phyloP scores from a whole-genome alignment of 2,113 vertebrate species.

The Microtus oregoni region DNA sequence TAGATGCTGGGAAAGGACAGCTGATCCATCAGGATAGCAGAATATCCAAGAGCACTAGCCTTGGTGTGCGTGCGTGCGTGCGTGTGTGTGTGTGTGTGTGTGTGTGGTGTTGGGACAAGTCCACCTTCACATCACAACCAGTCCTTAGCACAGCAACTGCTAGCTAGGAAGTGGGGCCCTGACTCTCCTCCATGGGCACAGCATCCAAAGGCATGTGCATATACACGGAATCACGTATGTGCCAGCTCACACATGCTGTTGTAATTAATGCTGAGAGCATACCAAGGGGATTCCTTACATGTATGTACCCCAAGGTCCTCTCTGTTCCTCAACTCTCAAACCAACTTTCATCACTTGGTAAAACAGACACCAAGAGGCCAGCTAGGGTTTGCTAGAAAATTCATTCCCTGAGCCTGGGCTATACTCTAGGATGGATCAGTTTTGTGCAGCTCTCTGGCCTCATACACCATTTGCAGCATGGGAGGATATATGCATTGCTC shows the following conservation, averaged over 20 bases:
- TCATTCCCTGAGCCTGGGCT: accelerated
- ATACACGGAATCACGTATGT: not conserved
- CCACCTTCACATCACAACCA: not conserved
- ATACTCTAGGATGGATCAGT: accelerated
- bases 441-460: not conserved
- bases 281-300: not conserved
- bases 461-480: not conserved
- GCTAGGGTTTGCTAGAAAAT: accelerated
- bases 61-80: not conserved
- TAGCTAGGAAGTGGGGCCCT: too few species aligned
- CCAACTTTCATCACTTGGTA: accelerated
- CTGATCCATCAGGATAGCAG: accelerated
- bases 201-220: not conserved
- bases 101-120: too few species aligned
- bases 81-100: not conserved
- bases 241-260: not conserved
- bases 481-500: not conserved
- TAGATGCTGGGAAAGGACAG: not conserved
- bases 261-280: not conserved
- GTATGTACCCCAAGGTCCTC: accelerated
- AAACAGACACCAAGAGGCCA: not conserved
- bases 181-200: not conserved
- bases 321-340: not conserved
- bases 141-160: too few species aligned
- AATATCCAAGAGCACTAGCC: accelerated